These are phyloP conservation scores for Aspiorhynchus laticeps DNA, from an alignment of 2,113 vertebrate species.

Conservation along the genomic window DNA sequence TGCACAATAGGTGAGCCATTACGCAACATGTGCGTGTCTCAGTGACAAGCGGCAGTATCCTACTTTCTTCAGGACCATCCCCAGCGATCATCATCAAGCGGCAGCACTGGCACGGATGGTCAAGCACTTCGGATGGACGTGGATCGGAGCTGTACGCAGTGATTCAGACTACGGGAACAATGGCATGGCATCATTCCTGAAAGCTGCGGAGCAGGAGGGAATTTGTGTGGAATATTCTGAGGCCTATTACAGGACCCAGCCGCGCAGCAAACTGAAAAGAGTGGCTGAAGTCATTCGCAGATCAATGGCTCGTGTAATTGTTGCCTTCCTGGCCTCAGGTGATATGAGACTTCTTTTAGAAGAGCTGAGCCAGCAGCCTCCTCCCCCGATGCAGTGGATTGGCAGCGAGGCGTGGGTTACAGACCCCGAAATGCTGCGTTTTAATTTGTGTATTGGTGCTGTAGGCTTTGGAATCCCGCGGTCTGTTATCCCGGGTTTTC, in stretches of 20 bases:
- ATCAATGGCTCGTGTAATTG: constrained; percentile 69
- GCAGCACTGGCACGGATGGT: constrained; percentile 68
- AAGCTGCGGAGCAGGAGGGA: constrained; percentile 61
- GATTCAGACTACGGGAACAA: constrained; percentile 77
- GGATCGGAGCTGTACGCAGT: constrained; percentile 74
- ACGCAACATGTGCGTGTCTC: constrained; percentile 74
- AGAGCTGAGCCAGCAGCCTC: constrained; percentile 59
- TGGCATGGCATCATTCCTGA: constrained; percentile 71
- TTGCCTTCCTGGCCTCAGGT: constrained; percentile 64
- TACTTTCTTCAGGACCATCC: constrained; percentile 74
- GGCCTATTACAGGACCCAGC: constrained; percentile 63
- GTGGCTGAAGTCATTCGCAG: constrained; percentile 71
- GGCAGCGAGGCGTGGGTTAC: constrained; percentile 73
- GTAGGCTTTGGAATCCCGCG: constrained; percentile 67
- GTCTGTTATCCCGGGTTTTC: constrained; percentile 70
- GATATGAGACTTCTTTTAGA: constrained; percentile 67
- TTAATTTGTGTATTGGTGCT: constrained; percentile 59
- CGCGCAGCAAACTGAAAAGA: constrained; percentile 60
- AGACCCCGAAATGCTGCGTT: constrained; percentile 58
- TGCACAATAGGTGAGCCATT: constrained; percentile 73
- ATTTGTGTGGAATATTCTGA: constrained; percentile 75
- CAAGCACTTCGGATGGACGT: constrained; percentile 76
- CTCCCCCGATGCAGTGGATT: constrained; percentile 71
- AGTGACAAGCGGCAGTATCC: constrained; percentile 73
- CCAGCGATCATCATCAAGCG: constrained; percentile 76